Evolutionary conservation across 2,888 invertebrate genomes (phyloP), one percentile per base, ranked within the genome.

Genomic region (Eretmocerus hayati): DNA sequence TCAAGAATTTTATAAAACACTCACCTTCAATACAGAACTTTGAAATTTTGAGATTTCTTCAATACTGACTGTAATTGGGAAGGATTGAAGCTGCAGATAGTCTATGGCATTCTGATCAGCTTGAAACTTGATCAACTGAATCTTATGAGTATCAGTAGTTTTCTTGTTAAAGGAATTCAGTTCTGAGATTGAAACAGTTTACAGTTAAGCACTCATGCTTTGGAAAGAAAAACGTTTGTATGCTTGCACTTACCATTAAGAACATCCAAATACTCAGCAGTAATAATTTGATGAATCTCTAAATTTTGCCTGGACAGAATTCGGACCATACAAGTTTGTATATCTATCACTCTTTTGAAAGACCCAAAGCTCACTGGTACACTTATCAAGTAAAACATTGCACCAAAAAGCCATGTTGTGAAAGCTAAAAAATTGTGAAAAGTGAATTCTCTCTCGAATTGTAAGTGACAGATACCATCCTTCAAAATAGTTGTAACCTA

Each of bases 351-450:
- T 31, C 59, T 59, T 18, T 51, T 44, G 15, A 61, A 50, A 18
- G 62, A 63, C 42, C 62, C 56, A 21, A 54, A 36, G 36, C 60
- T 64, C n/a, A 65, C 53, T 19, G 64, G 60, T 41, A 76, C 74
- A 33, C 78, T 79, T 63, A 81, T 74, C 31, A 84, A 71, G 69
- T 81, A 80, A 63, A 83, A 83, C 58, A 84, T 72, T 61, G 79
- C 74, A n/a, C 83, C 84, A 46, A 84, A 71, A 2, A 84, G 65
- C 84, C 84, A 85, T 15, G 77, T 77, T 46, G 81, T 80, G 57
- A 83, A 84, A 2, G 79, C 72, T 65, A 64, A 21, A 46, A 46
- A 49, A 42, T n/a, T n/a, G n/a, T n/a, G n/a, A n/a, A n/a, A n/a
- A n/a, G n/a, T n/a, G n/a, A n/a, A n/a, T n/a, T n/a, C n/a, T n/a